Base-by-base conservation (phyloP, 92 coral and sea anemone species). In the Galaxea fascicularis region DNA sequence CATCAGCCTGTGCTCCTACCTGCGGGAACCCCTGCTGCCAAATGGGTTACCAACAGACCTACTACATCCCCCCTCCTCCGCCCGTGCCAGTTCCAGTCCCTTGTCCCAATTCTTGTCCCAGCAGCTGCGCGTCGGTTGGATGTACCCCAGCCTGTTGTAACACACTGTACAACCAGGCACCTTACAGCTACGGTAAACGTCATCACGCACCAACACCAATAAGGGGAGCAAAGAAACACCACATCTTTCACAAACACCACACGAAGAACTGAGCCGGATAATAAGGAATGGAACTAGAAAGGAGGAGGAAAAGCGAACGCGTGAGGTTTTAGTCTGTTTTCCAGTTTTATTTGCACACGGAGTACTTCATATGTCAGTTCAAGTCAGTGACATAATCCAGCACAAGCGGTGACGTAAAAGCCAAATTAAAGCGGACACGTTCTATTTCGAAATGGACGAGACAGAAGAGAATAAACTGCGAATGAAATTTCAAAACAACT, bases 1-100 rank as follows among this genome's bases (percentile, higher is more conserved):
- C 96, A 52, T 56, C 94, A 29, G 44, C 80, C 26, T 93, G 96
- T 65, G 96, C 96, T 47, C 96, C 96, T 44, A 14, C 89, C 49
- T 93, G 96, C 63, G 64, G 75, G 57, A 53, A 74, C 49, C 53
- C 82, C n/a, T 93, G 96, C 59, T 93, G 96, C 63, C 85, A 71
- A 9, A 56, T 73, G 56, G 63, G 41, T 15, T 80, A 86, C 62
- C 79, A 47, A 12, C 71, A 82, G 62, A 57, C 57, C 21, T 78
- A 69, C 28, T 78, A 69, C 65, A 72, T 79, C 15, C 59, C 87
- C 26, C 91, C 87, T 1, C 78, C 91, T 12, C 84, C 91, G 4
- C 83, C 89, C 2, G 69, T 79, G 13, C 87, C 91, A n/a, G 17
- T 53, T 5, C 91, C 87, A 0, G 65, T 66, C 65, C 62, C 84